Evolutionary conservation across 2,113 vertebrate species (phyloP).

Genomic region (Formicarius rufipectus): DNA sequence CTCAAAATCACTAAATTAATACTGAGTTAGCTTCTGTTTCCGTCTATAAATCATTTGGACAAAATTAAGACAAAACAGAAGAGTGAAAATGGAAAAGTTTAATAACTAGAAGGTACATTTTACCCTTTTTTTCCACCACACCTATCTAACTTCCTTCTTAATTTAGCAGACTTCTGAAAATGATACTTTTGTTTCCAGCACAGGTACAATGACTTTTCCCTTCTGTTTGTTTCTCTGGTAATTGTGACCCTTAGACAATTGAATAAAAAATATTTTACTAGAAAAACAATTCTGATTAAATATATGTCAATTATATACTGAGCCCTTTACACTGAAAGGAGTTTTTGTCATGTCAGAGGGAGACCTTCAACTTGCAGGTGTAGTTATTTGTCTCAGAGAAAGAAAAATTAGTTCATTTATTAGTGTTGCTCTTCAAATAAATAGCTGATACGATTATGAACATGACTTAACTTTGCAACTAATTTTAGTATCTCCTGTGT

Average conservation of each 20-base stretch:
- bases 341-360: background rate
- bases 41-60: background rate
- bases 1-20: background rate
- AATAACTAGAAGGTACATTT: background rate
- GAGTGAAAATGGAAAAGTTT: background rate
- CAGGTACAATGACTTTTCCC: background rate
- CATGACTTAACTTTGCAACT: background rate
- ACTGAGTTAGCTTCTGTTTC: background rate
- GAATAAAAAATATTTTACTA: background rate
- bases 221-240: background rate
- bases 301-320: background rate
- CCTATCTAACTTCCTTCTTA: background rate
- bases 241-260: background rate
- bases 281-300: background rate
- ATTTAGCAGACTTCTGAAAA: background rate
- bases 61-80: background rate
- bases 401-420: background rate
- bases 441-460: background rate
- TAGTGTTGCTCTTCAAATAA: background rate
- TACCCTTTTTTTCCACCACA: rapidly evolving
- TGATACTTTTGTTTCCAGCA: background rate
- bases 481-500: conserved; percentile 28
- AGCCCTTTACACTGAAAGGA: background rate
- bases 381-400: background rate
- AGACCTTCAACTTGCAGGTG: background rate